These are phyloP conservation scores for Mechanitis mazaeus DNA, from an alignment of 2,888 invertebrate species.

Conservation along the genomic window DNA sequence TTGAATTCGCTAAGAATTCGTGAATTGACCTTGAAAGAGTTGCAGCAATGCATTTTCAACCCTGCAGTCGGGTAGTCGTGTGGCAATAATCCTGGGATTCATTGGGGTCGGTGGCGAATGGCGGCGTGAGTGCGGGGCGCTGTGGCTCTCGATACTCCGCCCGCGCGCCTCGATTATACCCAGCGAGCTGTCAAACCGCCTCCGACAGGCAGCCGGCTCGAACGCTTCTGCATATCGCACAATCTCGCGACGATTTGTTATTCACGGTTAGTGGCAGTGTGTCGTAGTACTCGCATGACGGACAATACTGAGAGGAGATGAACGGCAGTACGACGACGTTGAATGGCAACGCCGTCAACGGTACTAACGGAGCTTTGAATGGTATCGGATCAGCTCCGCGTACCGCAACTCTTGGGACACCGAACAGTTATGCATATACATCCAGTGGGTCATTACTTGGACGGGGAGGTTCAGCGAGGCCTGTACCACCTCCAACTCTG, in stretches of 20 bases:
- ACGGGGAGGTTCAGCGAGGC: constrained; percentile 79
- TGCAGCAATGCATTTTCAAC: constrained; percentile 68
- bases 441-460: constrained; percentile 79
- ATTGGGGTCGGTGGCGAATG: constrained; percentile 51
- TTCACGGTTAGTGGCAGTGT: constrained; percentile 66
- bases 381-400: constrained; percentile 68
- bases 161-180: constrained; percentile 56
- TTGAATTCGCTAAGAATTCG: constrained; percentile 30
- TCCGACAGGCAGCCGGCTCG: constrained; percentile 71
- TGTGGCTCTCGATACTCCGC: constrained; percentile 47
- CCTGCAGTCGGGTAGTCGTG: constrained; percentile 56
- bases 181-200: constrained; percentile 74
- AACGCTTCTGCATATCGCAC: constrained; percentile 62
- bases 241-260: constrained; percentile 53
- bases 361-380: constrained; percentile 63
- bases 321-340: constrained; percentile 76
- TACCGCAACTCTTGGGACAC: constrained; percentile 71
- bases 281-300: constrained; percentile 67
- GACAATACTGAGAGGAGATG: constrained; percentile 61
- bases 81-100: constrained; percentile 57
- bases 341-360: constrained; percentile 70
- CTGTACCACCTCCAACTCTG: constrained; percentile 86
- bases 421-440: constrained; percentile 80
- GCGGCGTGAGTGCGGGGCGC: constrained; percentile 44
- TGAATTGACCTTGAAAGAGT: constrained; percentile 65